Evolutionary conservation across 2,797 vertebrate species (phyloP), one percentile per base, ranked within the genome.

Genomic region (Anguilla megastoma): DNA sequence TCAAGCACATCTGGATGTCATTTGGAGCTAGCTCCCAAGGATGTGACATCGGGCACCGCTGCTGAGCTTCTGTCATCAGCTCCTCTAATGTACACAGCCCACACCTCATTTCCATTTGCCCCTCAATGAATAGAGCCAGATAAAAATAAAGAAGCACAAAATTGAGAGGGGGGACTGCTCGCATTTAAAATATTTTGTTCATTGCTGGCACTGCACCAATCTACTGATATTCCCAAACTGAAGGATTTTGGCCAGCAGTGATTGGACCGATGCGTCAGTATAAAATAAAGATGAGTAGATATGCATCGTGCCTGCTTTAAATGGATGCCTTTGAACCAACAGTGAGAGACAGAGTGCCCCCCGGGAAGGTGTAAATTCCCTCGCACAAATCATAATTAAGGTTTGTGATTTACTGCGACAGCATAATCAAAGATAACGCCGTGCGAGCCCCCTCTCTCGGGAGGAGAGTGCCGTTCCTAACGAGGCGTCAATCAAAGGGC

Each of bases 41-140:
- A 94, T 92, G 92, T 52, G 76, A n/a, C 92, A 90, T 92, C 88
- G 86, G 93, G 93, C 92, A 95, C 94, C 95, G 95, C 95, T 85
- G 5, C 95, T 95, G 95, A 94, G 95, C 96, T 96, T 30, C 50
- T 56, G 84, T 85, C 84, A 41, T 33, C 54, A 85, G 56, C 56
- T 85, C 84, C n/a, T 60, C 18, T 14, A 41, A 24, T 33, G 2
- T 58, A 41, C 56, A 93, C 96, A 96, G 96, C 96, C 95, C 95
- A 95, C 96, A 96, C 96, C 96, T 96, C 95, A 96, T 96, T 95
- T 95, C 92, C 95, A 95, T 95, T 94, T 95, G 91, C 91, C 95
- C 96, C 94, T 95, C 94, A 50, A 50, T 12, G 21, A 50, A 82
- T 10, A 50, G 16, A 8, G 9, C 24, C 66, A 8, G 30, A 2